Evolutionary conservation across 2,113 vertebrate species (phyloP).

Genomic region (Oophaga pumilio): DNA sequence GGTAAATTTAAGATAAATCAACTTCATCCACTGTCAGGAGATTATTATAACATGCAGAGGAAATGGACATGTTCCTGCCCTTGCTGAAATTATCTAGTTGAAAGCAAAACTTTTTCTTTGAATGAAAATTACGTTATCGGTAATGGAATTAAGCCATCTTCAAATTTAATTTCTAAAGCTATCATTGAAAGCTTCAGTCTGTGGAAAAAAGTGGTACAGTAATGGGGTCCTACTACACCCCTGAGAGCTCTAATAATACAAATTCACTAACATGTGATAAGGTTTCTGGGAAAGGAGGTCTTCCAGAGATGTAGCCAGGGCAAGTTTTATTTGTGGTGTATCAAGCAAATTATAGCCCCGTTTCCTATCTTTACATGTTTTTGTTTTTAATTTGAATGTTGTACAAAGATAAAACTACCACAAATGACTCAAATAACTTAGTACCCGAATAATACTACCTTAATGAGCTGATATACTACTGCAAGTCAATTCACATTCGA

Average conservation of each 20-base stretch:
- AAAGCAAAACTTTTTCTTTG: neutral
- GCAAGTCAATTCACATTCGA: no score
- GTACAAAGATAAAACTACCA: no score
- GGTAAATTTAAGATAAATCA: conserved; percentile 54
- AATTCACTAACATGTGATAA: neutral
- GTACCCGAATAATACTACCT: no score
- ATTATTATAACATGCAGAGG: conserved; percentile 8
- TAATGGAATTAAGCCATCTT: neutral
- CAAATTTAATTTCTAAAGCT: neutral
- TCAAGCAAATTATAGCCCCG: neutral
- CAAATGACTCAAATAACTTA: no score
- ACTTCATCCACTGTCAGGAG: conserved; percentile 4
- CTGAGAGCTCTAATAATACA: neutral
- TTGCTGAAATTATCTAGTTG: neutral
- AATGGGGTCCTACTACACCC: neutral
- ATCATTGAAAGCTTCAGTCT: neutral
- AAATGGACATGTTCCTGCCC: neutral
- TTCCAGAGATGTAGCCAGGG: no score
- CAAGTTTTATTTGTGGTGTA: neutral
- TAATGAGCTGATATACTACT: no score
- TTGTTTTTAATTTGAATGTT: no score
- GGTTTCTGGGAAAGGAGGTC: neutral
- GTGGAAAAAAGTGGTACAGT: neutral
- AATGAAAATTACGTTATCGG: neutral
- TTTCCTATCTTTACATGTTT: no score